Conservation (phyloP, 2,113 vertebrate genomes). For the Typhlomys cinereus region DNA sequence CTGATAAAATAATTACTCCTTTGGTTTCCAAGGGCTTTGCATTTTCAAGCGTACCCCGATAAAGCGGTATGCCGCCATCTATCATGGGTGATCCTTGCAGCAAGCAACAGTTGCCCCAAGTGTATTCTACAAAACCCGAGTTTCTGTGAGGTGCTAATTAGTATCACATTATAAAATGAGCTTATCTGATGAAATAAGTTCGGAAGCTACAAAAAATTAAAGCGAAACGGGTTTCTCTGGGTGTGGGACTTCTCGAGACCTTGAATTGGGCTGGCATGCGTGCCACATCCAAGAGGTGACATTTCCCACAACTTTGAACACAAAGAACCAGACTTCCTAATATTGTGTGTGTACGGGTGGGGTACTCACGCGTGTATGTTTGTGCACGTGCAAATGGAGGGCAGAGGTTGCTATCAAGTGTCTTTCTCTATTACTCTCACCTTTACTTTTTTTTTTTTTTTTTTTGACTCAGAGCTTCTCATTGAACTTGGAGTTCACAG, state of each 20-base stretch:
- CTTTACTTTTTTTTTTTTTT: neutral
- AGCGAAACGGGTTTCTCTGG: neutral
- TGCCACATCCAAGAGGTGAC: neutral
- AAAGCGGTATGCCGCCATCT: accelerated
- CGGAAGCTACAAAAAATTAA: neutral
- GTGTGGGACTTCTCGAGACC: neutral
- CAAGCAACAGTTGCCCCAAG: neutral
- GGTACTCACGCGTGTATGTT: too few relatives aligned
- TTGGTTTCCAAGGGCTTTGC: neutral
- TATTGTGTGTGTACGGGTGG: neutral
- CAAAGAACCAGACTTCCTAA: neutral
- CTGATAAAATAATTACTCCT: neutral
- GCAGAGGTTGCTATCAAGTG: neutral
- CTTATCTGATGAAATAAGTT: neutral
- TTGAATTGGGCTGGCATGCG: accelerated
- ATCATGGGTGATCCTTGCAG: accelerated
- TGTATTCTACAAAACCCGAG: neutral
- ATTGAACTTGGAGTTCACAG: neutral
- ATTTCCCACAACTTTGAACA: accelerated
- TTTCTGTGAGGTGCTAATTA: neutral
- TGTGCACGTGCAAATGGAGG: neutral
- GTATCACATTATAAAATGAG: neutral
- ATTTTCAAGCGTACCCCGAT: neutral
- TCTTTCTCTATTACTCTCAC: neutral
- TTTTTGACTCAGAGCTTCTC: too few relatives aligned